A percentile compares a stretch with the other conserved stretches of the same genome.
Evolutionary conservation across 2,797 vertebrate genomes (phyloP).

Genomic region (Triplophysa yarkandensis): DNA sequence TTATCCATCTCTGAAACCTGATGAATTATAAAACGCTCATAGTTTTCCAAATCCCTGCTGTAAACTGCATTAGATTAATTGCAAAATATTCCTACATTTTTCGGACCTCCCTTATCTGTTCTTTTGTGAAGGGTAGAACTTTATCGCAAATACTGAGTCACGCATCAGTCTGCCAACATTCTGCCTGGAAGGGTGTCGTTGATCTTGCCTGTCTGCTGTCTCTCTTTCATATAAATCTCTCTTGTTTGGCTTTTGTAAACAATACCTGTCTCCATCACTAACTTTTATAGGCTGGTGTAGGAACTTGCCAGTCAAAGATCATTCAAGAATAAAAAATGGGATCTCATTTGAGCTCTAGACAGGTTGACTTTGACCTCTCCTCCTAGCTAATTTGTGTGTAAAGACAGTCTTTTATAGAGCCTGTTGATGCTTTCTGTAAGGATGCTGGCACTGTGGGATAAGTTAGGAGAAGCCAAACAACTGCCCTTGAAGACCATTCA

Average conservation of each 20-base stretch:
- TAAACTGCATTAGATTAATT: constrained; percentile 53
- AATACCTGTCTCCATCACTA: background rate
- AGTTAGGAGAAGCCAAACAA: background rate
- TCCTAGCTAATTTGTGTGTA: constrained; percentile 17
- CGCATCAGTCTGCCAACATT: constrained; percentile 17
- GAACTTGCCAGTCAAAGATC: constrained; percentile 39
- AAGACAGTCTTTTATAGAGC: background rate
- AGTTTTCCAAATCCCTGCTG: constrained; percentile 46
- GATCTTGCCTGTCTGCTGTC: constrained; percentile 34
- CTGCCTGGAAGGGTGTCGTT: constrained; percentile 12
- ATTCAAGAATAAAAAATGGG: constrained; percentile 21
- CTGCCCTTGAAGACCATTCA: background rate
- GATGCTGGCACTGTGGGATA: constrained; percentile 12
- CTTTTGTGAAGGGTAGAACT: constrained; percentile 24
- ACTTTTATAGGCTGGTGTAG: constrained; percentile 9
- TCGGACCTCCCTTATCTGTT: background rate
- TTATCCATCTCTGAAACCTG: constrained; percentile 50
- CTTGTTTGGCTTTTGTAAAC: background rate
- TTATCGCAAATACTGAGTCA: background rate
- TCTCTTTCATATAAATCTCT: constrained; percentile 2
- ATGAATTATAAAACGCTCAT: constrained; percentile 55
- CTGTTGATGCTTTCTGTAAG: background rate
- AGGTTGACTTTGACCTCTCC: constrained; percentile 9
- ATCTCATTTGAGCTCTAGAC: constrained; percentile 7
- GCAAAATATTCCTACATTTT: constrained; percentile 47